Conservation (phyloP, 2,113 vertebrate species). For the Etheostoma cragini region DNA sequence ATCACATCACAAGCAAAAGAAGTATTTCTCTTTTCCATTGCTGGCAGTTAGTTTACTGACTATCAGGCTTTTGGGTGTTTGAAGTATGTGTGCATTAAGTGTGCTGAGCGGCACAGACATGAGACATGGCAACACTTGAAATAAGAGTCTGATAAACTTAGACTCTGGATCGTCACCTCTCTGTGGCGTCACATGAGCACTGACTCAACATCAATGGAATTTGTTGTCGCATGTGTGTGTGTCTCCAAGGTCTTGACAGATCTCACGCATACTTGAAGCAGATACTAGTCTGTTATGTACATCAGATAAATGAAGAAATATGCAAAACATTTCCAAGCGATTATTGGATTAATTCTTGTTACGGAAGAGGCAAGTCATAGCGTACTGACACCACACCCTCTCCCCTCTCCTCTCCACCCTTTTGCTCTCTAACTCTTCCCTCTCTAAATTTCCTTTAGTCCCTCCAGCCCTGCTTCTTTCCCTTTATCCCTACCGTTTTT, state of each 20-base stretch:
- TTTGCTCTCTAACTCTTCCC: slow-evolving; percentile 24
- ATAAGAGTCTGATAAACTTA: slow-evolving; percentile 39
- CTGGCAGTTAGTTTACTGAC: slow-evolving; percentile 46
- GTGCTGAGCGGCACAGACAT: slow-evolving; percentile 44
- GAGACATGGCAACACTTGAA: slow-evolving; percentile 2
- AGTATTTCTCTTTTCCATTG: slow-evolving; percentile 9
- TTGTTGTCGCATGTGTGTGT: not conserved
- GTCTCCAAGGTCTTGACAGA: slow-evolving; percentile 49
- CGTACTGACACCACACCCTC: slow-evolving; percentile 30
- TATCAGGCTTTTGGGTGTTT: slow-evolving; percentile 31
- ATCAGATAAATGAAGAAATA: slow-evolving; percentile 55
- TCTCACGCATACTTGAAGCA: slow-evolving; percentile 23
- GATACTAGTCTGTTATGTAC: slow-evolving; percentile 34
- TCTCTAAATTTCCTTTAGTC: slow-evolving; percentile 31
- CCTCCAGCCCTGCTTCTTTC: slow-evolving; percentile 37
- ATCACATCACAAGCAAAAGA: slow-evolving; percentile 11
- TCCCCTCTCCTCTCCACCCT: not conserved
- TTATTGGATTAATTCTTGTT: slow-evolving; percentile 79
- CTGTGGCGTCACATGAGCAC: not conserved
- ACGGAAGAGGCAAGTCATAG: slow-evolving; percentile 58
- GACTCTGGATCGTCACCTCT: not conserved
- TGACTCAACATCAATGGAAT: slow-evolving; percentile 15
- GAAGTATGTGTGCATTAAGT: slow-evolving; percentile 37
- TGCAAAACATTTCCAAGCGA: slow-evolving; percentile 59
- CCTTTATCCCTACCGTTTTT: slow-evolving; percentile 37